These are phyloP conservation scores for human DNA, from an alignment of 2,113 vertebrate genomes.

Conservation along the genomic window DNA sequence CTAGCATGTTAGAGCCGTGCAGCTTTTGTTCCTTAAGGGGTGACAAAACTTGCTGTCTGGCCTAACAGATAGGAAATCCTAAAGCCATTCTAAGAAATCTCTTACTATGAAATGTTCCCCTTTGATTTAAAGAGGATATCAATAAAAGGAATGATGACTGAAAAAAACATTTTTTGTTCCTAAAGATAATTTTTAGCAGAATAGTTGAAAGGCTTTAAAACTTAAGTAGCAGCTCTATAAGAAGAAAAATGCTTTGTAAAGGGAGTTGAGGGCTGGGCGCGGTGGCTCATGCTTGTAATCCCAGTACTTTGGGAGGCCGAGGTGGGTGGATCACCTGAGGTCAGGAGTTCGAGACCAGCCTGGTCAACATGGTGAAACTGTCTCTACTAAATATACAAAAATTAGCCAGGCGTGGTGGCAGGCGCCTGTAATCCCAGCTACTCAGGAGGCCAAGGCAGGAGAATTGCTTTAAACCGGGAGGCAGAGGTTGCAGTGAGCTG, in stretches of 20 bases:
- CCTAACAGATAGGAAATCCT: not conserved
- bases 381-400: too few species aligned
- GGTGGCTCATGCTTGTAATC: too few species aligned
- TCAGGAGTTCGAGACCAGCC: too few species aligned
- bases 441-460: too few species aligned
- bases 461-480: too few species aligned
- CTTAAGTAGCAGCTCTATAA: constrained; percentile 13
- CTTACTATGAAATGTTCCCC: not conserved
- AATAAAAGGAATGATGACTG: not conserved
- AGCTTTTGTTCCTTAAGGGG: not conserved
- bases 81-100: not conserved
- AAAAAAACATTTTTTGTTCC: constrained; percentile 20
- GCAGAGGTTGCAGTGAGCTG: too few species aligned
- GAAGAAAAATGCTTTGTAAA: constrained; percentile 1
- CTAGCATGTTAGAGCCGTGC: not conserved
- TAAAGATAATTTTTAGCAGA: constrained; percentile 45
- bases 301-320: too few species aligned
- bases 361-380: too few species aligned
- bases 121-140: constrained; percentile 35
- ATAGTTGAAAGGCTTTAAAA: constrained; percentile 14
- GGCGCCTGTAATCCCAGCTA: too few species aligned
- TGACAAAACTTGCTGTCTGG: not conserved
- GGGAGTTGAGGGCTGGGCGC: not conserved
- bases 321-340: too few species aligned
- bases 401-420: too few species aligned